phyloP scores from a whole-genome alignment of 2,797 vertebrate genomes.

The Rhyacichthys aspro region DNA sequence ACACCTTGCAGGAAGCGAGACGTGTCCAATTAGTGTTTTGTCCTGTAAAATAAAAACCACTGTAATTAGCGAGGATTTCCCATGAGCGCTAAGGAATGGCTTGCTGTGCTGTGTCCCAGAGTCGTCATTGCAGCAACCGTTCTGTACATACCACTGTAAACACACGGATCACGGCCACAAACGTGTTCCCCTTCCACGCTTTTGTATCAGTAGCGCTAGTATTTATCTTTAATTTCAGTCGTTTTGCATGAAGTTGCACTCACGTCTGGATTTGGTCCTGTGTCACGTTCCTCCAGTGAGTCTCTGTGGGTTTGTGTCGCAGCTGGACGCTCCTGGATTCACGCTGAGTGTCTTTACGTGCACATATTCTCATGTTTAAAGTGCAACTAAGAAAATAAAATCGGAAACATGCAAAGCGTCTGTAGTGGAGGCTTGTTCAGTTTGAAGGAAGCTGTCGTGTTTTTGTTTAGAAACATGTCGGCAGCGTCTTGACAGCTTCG shows the following conservation, averaged over 20 bases:
- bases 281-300: slow-evolving; percentile 61
- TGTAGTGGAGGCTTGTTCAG: too few relatives aligned
- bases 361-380: slow-evolving; percentile 32
- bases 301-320: slow-evolving; percentile 57
- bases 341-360: slow-evolving; percentile 45
- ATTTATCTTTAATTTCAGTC: slow-evolving; percentile 14
- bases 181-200: slow-evolving; percentile 57
- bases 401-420: too few relatives aligned
- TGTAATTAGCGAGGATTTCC: slow-evolving; percentile 72
- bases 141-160: slow-evolving; percentile 73
- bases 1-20: slow-evolving; percentile 76
- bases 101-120: slow-evolving; percentile 64
- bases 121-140: slow-evolving; percentile 56
- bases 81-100: slow-evolving; percentile 73
- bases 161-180: slow-evolving; percentile 45
- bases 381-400: too few relatives aligned
- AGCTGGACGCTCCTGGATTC: slow-evolving; percentile 47
- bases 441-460: too few relatives aligned
- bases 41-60: slow-evolving; percentile 78
- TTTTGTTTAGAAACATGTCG: too few relatives aligned
- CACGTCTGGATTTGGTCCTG: slow-evolving; percentile 57
- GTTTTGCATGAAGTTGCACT: slow-evolving; percentile 79
- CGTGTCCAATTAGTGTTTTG: slow-evolving; percentile 80
- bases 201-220: slow-evolving; percentile 66
- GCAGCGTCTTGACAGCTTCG: too few relatives aligned